phyloP scores from a whole-genome alignment of 1,140 invertebrate species.

The Nymphalis io region DNA sequence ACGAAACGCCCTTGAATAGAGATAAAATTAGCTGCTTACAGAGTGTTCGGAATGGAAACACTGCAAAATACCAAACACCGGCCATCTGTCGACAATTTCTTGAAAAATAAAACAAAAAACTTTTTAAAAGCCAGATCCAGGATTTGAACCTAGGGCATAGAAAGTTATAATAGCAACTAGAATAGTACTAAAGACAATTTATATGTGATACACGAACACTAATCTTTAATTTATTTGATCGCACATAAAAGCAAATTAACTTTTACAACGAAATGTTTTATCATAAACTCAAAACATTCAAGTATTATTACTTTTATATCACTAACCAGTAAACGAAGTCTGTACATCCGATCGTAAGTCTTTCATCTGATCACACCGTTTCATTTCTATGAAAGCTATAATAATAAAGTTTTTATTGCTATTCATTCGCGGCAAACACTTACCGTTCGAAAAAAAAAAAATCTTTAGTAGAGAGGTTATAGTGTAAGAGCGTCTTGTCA shows the following conservation, averaged over 20 bases:
- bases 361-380: conserved; percentile 60
- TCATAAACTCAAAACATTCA: conserved; percentile 3
- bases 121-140: too few relatives aligned
- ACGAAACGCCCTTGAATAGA: too few relatives aligned
- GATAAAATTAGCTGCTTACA: too few relatives aligned
- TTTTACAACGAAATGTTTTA: not conserved
- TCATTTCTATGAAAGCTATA: conserved; percentile 71
- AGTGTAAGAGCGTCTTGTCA: conserved; percentile 66
- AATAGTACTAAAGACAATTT: not conserved
- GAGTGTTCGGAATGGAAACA: too few relatives aligned
- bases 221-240: not conserved
- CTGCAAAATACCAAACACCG: too few relatives aligned
- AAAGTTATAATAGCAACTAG: too few relatives aligned
- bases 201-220: not conserved
- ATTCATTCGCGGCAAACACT: conserved; percentile 65
- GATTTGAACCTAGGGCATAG: too few relatives aligned
- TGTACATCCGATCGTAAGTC: conserved; percentile 42
- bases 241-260: not conserved
- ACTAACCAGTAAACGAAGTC: conserved; percentile 34
- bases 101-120: too few relatives aligned
- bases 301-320: conserved; percentile 22
- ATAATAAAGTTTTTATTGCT: conserved; percentile 76
- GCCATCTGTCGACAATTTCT: too few relatives aligned
- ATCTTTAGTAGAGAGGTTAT: conserved; percentile 62
- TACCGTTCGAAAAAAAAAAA: conserved; percentile 43